A percentile compares a stretch with the other conserved stretches of the same genome.
Evolutionary conservation across 2,888 invertebrate genomes (phyloP).

Genomic region (Mythimna vitellina): DNA sequence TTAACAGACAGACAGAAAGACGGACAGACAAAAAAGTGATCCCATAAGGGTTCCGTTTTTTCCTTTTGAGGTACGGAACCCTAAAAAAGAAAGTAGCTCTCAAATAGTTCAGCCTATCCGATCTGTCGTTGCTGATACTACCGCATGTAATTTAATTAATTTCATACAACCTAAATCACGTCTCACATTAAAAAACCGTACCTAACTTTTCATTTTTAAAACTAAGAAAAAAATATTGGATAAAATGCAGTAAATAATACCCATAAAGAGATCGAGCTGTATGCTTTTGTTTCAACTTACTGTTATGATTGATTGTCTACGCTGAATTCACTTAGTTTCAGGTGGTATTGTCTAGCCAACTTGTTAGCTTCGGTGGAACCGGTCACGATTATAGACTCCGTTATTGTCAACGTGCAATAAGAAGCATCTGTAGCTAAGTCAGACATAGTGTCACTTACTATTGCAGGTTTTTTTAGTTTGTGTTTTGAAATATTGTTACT

Average conservation of each 20-base stretch:
- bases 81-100: neutral
- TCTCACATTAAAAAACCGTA: neutral
- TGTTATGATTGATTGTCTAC: constrained; percentile 47
- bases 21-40: too few relatives aligned
- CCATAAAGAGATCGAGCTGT: constrained; percentile 20
- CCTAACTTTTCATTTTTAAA: constrained; percentile 1
- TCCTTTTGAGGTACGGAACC: too few relatives aligned
- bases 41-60: too few relatives aligned
- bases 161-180: constrained; percentile 1
- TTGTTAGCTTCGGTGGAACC: constrained; percentile 40
- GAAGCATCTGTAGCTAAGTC: neutral
- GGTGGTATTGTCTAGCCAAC: constrained; percentile 38
- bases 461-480: too few relatives aligned
- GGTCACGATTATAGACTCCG: constrained; percentile 49
- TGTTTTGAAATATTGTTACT: too few relatives aligned
- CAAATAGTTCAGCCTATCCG: neutral
- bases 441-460: too few relatives aligned
- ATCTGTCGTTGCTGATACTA: neutral
- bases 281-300: constrained; percentile 36
- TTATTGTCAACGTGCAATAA: constrained; percentile 41
- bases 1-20: too few relatives aligned
- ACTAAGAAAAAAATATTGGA: neutral
- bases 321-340: constrained; percentile 41
- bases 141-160: neutral
- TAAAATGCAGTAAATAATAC: constrained; percentile 8